A percentile compares a stretch with the other conserved stretches of the same genome.
Evolutionary conservation across 2,888 invertebrate species (phyloP).

Genomic region (Chrysotoxum bicinctum): DNA sequence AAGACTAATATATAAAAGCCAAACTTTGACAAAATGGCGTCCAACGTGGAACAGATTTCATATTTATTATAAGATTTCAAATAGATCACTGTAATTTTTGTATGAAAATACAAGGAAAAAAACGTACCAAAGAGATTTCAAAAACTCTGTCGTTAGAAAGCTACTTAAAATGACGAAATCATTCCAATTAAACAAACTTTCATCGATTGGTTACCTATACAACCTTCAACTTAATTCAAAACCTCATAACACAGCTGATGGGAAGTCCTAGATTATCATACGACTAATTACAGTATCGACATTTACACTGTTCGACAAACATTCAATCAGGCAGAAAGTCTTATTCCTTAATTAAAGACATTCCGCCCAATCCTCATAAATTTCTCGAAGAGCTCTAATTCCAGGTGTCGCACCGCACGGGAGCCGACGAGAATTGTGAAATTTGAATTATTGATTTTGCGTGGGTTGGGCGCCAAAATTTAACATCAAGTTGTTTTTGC

Average conservation of each 20-base stretch:
- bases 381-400: slow-evolving; percentile 6
- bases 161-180: too few relatives aligned
- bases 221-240: neutral
- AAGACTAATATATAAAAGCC: too few relatives aligned
- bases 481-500: slow-evolving; percentile 28
- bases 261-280: neutral
- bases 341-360: neutral
- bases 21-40: too few relatives aligned
- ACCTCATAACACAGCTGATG: neutral
- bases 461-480: slow-evolving; percentile 42
- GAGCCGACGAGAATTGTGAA: neutral
- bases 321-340: neutral
- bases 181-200: neutral
- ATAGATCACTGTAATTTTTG: too few relatives aligned
- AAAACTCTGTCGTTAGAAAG: too few relatives aligned
- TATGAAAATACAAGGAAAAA: too few relatives aligned
- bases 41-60: too few relatives aligned
- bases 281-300: neutral
- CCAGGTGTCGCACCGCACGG: slow-evolving; percentile 29
- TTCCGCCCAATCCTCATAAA: neutral
- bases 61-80: too few relatives aligned
- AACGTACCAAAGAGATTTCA: too few relatives aligned
- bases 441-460: slow-evolving; percentile 65
- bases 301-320: neutral
- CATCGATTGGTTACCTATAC: neutral